phyloP scores from a whole-genome alignment of 2,113 vertebrate species.

The Aegithalos caudatus region DNA sequence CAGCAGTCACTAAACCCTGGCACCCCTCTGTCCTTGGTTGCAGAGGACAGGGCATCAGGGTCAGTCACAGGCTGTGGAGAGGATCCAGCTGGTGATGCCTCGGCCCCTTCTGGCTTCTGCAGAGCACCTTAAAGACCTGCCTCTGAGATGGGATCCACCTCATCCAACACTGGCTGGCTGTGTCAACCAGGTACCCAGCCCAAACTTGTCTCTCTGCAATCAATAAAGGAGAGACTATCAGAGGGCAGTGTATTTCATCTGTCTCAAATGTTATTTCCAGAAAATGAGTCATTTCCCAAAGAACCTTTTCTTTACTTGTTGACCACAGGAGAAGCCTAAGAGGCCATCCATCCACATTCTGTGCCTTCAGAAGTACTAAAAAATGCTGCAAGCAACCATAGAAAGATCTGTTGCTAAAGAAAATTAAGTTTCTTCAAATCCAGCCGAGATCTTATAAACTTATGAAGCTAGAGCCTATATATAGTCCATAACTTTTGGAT shows the following conservation, averaged over 20 bases:
- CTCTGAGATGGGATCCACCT: not conserved
- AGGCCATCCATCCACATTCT: not conserved
- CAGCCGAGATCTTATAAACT: not conserved
- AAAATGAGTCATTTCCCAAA: not conserved
- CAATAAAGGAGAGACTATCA: not conserved
- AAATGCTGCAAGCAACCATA: not conserved
- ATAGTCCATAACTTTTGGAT: not conserved
- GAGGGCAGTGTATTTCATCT: not conserved
- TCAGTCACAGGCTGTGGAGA: not conserved
- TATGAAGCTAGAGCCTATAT: not conserved
- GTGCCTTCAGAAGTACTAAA: not conserved
- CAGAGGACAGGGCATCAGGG: not conserved
- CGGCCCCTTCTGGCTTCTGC: fast-evolving
- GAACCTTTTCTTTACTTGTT: not conserved
- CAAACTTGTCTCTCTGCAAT: not conserved
- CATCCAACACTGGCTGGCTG: fast-evolving
- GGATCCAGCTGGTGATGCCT: not conserved
- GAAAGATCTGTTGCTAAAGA: not conserved
- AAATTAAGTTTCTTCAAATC: not conserved
- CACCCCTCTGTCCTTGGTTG: not conserved
- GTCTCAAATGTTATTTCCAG: not conserved
- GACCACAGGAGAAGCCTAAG: not conserved
- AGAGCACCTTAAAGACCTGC: not conserved
- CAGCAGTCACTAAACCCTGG: fast-evolving
- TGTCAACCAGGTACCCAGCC: not conserved